Evolutionary conservation across 1,140 invertebrate species (phyloP).

Genomic region (Plectrocnemia conspersa): DNA sequence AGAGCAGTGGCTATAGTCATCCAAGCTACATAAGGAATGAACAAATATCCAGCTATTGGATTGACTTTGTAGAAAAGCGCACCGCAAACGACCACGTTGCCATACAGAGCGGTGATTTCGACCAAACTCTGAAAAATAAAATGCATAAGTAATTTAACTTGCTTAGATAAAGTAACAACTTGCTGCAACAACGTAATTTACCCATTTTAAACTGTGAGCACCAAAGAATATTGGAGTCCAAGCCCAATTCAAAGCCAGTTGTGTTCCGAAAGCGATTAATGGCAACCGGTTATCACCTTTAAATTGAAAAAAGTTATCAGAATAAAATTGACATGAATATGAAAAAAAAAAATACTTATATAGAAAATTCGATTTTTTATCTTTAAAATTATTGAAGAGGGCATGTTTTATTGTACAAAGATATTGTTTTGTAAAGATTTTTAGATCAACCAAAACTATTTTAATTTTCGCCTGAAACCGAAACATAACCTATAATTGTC

Average conservation of each 20-base stretch:
- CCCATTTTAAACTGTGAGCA: constrained; percentile 66
- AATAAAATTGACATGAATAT: neutral
- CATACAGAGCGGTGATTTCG: constrained; percentile 62
- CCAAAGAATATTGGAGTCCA: constrained; percentile 87
- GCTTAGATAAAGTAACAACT: neutral
- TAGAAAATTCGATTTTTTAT: no score
- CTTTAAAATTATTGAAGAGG: no score
- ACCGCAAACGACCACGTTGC: constrained; percentile 59
- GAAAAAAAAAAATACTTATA: no score
- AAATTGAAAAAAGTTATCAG: constrained; percentile 22
- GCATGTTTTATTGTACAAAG: no score
- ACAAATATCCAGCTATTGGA: constrained; percentile 61
- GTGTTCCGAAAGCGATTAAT: constrained; percentile 67
- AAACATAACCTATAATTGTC: no score
- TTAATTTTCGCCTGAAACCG: no score
- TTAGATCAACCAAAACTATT: no score
- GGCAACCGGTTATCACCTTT: constrained; percentile 57
- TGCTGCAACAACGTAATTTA: constrained; percentile 40
- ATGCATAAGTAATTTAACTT: no score
- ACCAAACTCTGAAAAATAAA: constrained; percentile 61
- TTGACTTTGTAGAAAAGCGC: constrained; percentile 65
- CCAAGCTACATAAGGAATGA: constrained; percentile 79
- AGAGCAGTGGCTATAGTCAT: constrained; percentile 63
- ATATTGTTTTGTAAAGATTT: no score
- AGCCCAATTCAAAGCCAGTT: constrained; percentile 77